These are phyloP conservation scores for Lepisosteus osseus DNA, from an alignment of 2,113 vertebrate genomes.

Conservation along the genomic window DNA sequence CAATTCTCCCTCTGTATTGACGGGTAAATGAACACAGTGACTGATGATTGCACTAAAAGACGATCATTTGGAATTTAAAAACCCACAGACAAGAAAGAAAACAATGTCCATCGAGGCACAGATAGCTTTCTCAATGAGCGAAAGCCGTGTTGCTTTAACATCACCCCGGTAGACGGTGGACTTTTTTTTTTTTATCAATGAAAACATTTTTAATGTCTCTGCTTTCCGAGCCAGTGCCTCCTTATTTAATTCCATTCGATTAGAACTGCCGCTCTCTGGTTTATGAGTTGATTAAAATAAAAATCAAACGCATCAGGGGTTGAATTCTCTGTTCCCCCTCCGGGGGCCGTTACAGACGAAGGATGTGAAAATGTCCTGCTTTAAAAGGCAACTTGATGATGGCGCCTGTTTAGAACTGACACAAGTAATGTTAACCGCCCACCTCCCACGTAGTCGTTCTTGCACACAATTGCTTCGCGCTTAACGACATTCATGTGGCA, in stretches of 20 bases:
- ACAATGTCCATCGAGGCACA: no score
- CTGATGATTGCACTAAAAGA: no score
- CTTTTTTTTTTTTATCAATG: no score
- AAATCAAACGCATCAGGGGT: slow-evolving; percentile 36
- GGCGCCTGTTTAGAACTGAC: no score
- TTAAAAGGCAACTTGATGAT: slow-evolving; percentile 55
- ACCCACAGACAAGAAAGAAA: no score
- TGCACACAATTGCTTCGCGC: slow-evolving; percentile 30
- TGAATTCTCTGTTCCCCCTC: slow-evolving; percentile 30
- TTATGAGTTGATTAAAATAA: slow-evolving; percentile 51
- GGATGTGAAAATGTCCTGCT: slow-evolving; percentile 56
- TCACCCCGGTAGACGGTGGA: no score
- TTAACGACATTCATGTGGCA: slow-evolving; percentile 19
- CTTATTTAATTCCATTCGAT: slow-evolving; percentile 48
- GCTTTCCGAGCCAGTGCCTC: background rate
- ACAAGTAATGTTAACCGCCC: background rate
- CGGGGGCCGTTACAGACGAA: slow-evolving; percentile 52
- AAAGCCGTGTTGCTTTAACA: no score
- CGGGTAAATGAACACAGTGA: no score
- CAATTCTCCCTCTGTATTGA: no score
- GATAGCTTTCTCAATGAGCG: no score
- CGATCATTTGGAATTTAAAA: no score
- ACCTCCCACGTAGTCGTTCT: background rate
- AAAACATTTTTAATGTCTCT: slow-evolving; percentile 1
- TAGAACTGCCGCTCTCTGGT: slow-evolving; percentile 42